These are phyloP conservation scores for Cyclargus thomasi DNA, from an alignment of 1,140 invertebrate species.

Conservation along the genomic window DNA sequence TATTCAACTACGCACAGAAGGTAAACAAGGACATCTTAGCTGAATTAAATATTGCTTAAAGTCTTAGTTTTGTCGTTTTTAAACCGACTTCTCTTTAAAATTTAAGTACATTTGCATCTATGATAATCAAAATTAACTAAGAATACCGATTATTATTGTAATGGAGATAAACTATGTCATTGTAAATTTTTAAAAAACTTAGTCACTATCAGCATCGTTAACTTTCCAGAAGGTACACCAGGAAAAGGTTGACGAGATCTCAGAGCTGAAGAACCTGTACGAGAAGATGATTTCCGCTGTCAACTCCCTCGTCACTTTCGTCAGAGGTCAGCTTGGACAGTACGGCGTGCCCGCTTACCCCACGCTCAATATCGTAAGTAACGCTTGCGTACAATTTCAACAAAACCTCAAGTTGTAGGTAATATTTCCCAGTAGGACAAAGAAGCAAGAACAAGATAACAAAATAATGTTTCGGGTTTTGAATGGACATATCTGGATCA, in stretches of 20 bases:
- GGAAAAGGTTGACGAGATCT: constrained; percentile 74
- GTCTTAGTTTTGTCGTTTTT: constrained; percentile 9
- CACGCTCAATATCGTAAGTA: constrained; percentile 37
- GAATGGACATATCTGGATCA: no score
- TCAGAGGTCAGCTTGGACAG: constrained; percentile 38
- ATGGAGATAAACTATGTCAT: no score
- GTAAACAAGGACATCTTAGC: no score
- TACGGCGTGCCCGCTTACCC: constrained; percentile 34
- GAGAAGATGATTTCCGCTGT: constrained; percentile 68
- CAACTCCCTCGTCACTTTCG: constrained; percentile 62
- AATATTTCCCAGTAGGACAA: no score
- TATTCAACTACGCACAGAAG: constrained; percentile 78
- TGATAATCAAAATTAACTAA: no score
- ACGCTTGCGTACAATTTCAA: background rate
- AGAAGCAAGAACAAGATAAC: no score
- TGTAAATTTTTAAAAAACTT: no score
- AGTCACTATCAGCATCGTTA: background rate
- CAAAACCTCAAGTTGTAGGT: no score
- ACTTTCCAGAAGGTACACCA: constrained; percentile 69
- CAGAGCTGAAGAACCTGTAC: constrained; percentile 76
- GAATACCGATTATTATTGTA: no score
- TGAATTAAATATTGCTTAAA: background rate
- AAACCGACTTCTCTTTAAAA: no score
- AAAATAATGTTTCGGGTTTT: no score
- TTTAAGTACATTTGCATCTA: no score